A percentile compares a stretch with the other conserved stretches of the same genome.
These are phyloP conservation scores for Hoplodrina blanda DNA, from an alignment of 2,888 invertebrate species.

Conservation along the genomic window DNA sequence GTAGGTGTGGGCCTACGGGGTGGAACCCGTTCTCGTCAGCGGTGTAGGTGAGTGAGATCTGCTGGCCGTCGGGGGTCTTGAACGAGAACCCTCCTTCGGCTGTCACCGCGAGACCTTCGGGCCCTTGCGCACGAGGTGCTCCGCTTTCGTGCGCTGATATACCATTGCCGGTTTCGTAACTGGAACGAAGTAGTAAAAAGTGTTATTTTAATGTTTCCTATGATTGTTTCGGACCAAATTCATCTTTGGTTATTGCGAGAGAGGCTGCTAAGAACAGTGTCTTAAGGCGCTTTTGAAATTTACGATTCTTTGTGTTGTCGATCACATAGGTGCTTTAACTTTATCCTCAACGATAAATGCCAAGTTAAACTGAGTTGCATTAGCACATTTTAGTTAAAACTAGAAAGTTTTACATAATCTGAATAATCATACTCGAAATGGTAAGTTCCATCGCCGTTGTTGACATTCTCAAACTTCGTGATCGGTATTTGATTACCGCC, in stretches of 20 bases:
- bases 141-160: constrained; percentile 92
- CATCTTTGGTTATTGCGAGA: neutral
- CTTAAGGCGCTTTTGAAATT: constrained; percentile 11
- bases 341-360: constrained; percentile 1
- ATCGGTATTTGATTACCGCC: constrained; percentile 89
- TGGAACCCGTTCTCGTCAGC: constrained; percentile 94
- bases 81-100: constrained; percentile 93
- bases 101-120: constrained; percentile 89
- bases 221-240: neutral
- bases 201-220: neutral
- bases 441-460: constrained; percentile 92
- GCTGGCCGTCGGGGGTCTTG: constrained; percentile 92
- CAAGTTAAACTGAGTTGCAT: neutral
- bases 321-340: constrained; percentile 1
- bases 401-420: neutral
- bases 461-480: constrained; percentile 91
- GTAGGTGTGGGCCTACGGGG: constrained; percentile 91
- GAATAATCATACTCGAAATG: constrained; percentile 89
- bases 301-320: constrained; percentile 21
- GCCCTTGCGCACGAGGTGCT: constrained; percentile 89
- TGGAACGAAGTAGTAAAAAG: constrained; percentile 66
- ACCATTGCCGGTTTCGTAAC: constrained; percentile 93
- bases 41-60: constrained; percentile 92
- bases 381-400: neutral
- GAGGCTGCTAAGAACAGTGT: neutral